Percentiles rank a stretch among this genome's conserved stretches.
These are phyloP conservation scores for Rotaria magnacalcarata DNA, from an alignment of 2,888 invertebrate species.

Conservation along the genomic window DNA sequence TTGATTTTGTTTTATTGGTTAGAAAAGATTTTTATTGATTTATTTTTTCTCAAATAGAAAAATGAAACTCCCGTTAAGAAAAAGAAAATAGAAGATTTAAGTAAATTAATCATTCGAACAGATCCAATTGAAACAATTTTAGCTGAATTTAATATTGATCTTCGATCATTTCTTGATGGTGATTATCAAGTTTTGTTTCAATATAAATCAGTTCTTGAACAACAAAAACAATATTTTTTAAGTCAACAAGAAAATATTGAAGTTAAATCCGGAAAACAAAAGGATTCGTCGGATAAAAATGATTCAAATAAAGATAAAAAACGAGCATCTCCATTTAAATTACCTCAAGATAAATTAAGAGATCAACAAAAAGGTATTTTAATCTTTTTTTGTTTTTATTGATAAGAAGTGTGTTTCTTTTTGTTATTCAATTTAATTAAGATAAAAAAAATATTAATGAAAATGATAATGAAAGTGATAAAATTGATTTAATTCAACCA, in stretches of 20 bases:
- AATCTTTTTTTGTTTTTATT: not conserved
- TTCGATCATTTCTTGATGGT: not conserved
- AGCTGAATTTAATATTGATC: not conserved
- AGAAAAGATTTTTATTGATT: no score
- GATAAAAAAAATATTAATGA: no score
- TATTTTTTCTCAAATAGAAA: no score
- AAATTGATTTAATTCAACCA: not conserved
- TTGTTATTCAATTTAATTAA: no score
- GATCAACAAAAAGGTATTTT: not conserved
- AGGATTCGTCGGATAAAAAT: not conserved
- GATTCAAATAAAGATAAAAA: not conserved
- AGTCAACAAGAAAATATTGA: not conserved
- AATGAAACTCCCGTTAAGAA: not conserved
- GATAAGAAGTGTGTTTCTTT: no score
- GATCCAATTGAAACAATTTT: not conserved
- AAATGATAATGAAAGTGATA: not conserved
- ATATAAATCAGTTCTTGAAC: not conserved
- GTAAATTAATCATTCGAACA: not conserved
- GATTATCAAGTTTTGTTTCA: not conserved
- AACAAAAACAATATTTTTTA: not conserved
- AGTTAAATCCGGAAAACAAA: not conserved
- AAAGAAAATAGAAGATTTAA: not conserved
- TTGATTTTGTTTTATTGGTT: no score
- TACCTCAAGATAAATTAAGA: not conserved
- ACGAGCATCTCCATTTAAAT: no score